Evolutionary conservation across 1,140 invertebrate species (phyloP).

Genomic region (Drosophila hydei): DNA sequence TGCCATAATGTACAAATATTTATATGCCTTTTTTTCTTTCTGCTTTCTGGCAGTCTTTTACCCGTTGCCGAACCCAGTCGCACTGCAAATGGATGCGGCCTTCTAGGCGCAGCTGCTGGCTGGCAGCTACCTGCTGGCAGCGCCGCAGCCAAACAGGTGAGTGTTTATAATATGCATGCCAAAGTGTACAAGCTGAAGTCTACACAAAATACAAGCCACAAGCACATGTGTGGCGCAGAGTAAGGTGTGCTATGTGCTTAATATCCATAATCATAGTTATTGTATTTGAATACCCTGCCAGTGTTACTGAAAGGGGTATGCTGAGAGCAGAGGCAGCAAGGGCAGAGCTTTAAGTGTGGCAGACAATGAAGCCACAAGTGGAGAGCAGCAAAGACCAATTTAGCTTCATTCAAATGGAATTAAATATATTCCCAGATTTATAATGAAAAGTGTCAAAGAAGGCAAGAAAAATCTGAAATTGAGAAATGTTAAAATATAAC

Average conservation of each 20-base stretch:
- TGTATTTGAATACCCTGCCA: conserved; percentile 1
- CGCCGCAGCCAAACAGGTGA: conserved; percentile 65
- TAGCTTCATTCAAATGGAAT: too few species aligned
- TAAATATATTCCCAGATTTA: too few species aligned
- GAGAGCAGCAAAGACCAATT: too few species aligned
- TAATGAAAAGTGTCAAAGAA: too few species aligned
- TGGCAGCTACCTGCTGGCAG: conserved; percentile 31
- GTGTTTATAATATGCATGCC: conserved; percentile 79
- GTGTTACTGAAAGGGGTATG: neutral
- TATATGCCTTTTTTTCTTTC: conserved; percentile 54
- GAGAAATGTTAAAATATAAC: too few species aligned
- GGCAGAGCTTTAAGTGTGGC: too few species aligned
- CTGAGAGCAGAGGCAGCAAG: neutral
- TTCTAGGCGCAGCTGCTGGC: conserved; percentile 33
- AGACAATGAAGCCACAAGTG: too few species aligned
- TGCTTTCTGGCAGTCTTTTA: conserved; percentile 6
- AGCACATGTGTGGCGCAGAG: neutral
- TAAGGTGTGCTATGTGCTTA: conserved; percentile 6
- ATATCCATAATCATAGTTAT: conserved; percentile 11
- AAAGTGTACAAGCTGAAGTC: conserved; percentile 57
- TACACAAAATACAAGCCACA: conserved; percentile 40
- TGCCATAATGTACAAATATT: conserved; percentile 80
- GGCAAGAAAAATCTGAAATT: too few species aligned
- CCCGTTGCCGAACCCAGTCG: neutral
- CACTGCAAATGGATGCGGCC: conserved; percentile 43